phyloP scores from a whole-genome alignment of 2,888 invertebrate genomes.

The Drosophila niveifrons region DNA sequence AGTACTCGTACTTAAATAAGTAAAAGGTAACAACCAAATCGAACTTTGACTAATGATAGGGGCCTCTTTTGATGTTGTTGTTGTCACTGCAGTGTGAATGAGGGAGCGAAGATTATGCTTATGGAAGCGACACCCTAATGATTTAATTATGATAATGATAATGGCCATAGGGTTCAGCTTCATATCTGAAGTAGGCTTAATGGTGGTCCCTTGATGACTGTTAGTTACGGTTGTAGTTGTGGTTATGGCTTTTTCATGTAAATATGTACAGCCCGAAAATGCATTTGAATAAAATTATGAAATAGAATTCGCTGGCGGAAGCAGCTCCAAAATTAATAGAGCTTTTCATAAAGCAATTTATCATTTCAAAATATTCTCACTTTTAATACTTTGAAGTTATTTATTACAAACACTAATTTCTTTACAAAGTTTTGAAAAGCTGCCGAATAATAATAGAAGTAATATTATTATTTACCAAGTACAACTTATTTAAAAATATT shows the following conservation, averaged over 20 bases:
- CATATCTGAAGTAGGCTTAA: constrained; percentile 17
- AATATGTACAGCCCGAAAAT: constrained; percentile 30
- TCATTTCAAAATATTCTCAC: background rate
- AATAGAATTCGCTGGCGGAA: constrained; percentile 21
- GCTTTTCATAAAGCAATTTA: background rate
- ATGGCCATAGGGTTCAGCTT: constrained; percentile 43
- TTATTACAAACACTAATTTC: too few species aligned
- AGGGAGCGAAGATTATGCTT: constrained; percentile 43
- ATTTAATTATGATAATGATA: constrained; percentile 76
- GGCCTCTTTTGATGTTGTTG: constrained; percentile 35
- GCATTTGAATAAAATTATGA: constrained; percentile 9
- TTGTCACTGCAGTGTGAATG: constrained; percentile 30
- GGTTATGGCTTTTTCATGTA: constrained; percentile 40
- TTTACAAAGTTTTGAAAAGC: too few species aligned
- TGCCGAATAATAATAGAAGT: too few species aligned
- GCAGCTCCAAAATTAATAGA: background rate
- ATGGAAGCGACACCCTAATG: constrained; percentile 65
- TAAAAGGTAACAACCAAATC: constrained; percentile 43
- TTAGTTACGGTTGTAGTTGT: constrained; percentile 28
- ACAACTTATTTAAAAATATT: too few species aligned
- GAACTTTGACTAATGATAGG: constrained; percentile 74
- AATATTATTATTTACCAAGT: too few species aligned
- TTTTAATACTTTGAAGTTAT: too few species aligned
- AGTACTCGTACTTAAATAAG: constrained; percentile 34
- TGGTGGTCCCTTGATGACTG: constrained; percentile 30